Base-by-base conservation (phyloP, 2,888 invertebrate genomes). In the Aspidiotus rigidus region DNA sequence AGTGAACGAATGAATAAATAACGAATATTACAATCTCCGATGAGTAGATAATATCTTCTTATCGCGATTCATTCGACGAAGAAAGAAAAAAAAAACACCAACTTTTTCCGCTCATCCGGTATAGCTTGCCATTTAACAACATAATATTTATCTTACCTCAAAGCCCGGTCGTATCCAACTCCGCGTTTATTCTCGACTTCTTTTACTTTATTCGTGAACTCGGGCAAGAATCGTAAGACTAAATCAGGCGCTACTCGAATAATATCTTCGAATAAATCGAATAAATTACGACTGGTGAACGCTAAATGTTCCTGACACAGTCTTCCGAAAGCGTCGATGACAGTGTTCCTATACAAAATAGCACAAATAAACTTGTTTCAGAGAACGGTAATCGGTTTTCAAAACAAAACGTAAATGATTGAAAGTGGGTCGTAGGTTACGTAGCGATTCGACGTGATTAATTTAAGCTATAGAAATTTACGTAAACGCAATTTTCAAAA, bases 121-220 rank as follows among this genome's bases (percentile, higher is more conserved):
- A 28, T 28, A 28, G 28, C 5, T 28, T 28, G 5, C 5, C 28
- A 3, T 28, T 28, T 28, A 5, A 28, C 28, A 28, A 53, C 53
- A 53, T n/a, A 69, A 55, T 17, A 61, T 53, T 11, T 3, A 70
- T 76, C 74, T 71, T 76, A 76, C 74, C 81, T 78, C 42, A 81
- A 75, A 69, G 75, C 77, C 57, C 77, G 76, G 75, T 81, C 81
- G 73, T 76, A 79, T 6, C 79, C 79, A 13, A 80, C 78, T 9
- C 81, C 80, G 71, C 81, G 74, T 75, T 79, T 78, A 60, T 75
- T 75, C 74, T 81, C 81, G 3, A 81, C 78, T 69, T 77, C 77
- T n/a, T 72, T 72, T 28, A 81, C 75, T 63, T 79, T 77, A 49
- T 76, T 73, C 61, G 76, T 76, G 39, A 81, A 75, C 60, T 74